phyloP scores from a whole-genome alignment of 2,113 vertebrate genomes.

The Pipra filicauda region DNA sequence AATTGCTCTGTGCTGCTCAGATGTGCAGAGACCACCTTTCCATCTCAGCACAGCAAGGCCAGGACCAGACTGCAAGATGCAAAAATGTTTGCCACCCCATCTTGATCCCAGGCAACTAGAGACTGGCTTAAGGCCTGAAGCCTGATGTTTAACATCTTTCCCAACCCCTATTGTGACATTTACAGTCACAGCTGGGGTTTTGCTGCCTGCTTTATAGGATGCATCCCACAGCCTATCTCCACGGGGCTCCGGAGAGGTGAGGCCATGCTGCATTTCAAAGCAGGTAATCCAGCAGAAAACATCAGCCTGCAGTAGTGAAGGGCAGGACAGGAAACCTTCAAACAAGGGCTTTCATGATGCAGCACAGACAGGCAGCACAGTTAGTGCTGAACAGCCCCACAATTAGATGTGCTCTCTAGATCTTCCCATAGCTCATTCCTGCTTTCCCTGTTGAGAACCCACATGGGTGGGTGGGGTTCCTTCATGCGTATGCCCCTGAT shows the following conservation, averaged over 20 bases:
- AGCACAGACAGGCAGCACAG: background rate
- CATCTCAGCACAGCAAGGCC: background rate
- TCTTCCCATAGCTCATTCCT: background rate
- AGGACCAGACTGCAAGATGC: background rate
- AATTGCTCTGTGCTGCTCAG: background rate
- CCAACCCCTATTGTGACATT: no score
- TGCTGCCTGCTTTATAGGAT: background rate
- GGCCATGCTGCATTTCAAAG: background rate
- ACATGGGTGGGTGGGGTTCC: accelerated
- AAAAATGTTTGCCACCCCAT: background rate
- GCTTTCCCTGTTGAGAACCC: background rate
- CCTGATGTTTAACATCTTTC: background rate
- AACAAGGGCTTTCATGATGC: background rate
- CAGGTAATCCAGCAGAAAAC: background rate
- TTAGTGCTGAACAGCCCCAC: accelerated
- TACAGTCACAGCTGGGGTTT: background rate
- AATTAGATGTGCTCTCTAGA: background rate
- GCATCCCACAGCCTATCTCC: accelerated
- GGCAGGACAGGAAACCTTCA: background rate
- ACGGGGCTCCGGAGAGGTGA: background rate
- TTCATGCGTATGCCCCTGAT: accelerated
- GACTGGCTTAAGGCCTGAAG: background rate
- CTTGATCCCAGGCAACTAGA: background rate
- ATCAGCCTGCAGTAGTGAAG: background rate
- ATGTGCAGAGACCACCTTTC: background rate